These are phyloP conservation scores for Trichogramma dendrolimi DNA, from an alignment of 2,888 invertebrate genomes.

Conservation along the genomic window DNA sequence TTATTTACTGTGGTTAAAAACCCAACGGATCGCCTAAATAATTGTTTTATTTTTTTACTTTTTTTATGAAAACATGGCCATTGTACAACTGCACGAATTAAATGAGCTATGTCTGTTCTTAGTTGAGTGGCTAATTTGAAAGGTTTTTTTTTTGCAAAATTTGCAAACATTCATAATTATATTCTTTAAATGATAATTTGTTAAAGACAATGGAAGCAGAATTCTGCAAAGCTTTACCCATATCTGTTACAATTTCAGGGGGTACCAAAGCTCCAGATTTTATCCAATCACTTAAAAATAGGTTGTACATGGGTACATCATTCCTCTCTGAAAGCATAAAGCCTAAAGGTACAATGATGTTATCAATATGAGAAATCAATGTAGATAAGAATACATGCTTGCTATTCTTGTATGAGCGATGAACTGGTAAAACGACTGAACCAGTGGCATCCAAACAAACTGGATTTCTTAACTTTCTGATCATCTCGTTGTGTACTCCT, in stretches of 20 bases:
- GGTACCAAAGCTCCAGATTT: constrained; percentile 29
- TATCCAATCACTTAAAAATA: constrained; percentile 27
- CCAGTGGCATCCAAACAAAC: constrained; percentile 34
- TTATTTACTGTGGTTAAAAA: too few relatives aligned
- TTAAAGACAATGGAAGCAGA: constrained; percentile 31
- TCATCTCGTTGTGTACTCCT: background rate
- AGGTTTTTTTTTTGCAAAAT: constrained; percentile 1
- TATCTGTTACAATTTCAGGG: constrained; percentile 28
- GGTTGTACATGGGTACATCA: constrained; percentile 27
- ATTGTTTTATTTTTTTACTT: too few relatives aligned
- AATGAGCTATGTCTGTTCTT: constrained; percentile 7
- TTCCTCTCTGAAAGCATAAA: constrained; percentile 35
- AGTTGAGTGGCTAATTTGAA: background rate
- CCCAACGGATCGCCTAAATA: too few relatives aligned
- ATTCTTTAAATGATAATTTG: constrained; percentile 23
- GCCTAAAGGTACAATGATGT: constrained; percentile 31
- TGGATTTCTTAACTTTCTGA: background rate
- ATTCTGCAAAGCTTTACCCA: constrained; percentile 32
- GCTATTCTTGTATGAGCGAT: constrained; percentile 16
- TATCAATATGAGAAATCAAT: constrained; percentile 22
- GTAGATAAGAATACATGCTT: constrained; percentile 32
- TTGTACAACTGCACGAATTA: background rate
- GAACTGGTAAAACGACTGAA: constrained; percentile 22
- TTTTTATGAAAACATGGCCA: background rate
- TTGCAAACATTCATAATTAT: constrained; percentile 26